Base-by-base conservation (phyloP, 2,113 vertebrate genomes). In the Gopherus flavomarginatus region DNA sequence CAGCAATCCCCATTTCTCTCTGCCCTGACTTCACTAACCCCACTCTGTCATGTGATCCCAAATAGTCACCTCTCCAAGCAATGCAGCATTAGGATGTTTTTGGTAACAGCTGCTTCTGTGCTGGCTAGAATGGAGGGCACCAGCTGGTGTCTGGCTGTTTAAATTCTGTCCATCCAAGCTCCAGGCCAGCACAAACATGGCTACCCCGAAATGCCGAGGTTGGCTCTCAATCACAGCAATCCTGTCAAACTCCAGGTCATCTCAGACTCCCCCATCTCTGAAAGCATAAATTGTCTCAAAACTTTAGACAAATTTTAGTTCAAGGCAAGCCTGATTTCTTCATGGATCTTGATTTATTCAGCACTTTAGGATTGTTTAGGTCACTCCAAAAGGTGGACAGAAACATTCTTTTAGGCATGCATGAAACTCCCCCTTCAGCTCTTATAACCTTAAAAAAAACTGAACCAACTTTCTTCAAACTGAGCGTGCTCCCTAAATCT, bases 401-500 rank as follows among this genome's bases (percentile, higher is more conserved):
- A 97, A 88, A 84, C 94, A 96, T 92, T 81, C 95, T 91, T 97
- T 96, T 80, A 84, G 96, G 81, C 90, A 52, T 81, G 77, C 57
- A 93, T 47, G 49, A 77, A 94, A 96, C 87, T 94, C 92, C 96
- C 95, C 95, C 96, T 96, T 95, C 91, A 96, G 96, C 96, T 96
- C 89, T 95, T 88, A 53, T 87, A 91, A 91, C 92, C 86, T 94
- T 84, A 96, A 85, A 86, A 96, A 94, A 91, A 89, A 83, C 84
- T 82, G 86, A 97, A 89, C 24, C 5, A 10, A 54, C 91, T 96
- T 90, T 88, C 93, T 90, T 96, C 93, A 93, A 95, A 96, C 72
- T 95, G 85, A 92, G 83, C 93, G 95, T 89, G 57, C 75, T 85
- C 22, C 86, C 87, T 93, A 87, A 97, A 22, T 96, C 96, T 97